Evolutionary conservation across 2,797 vertebrate genomes (phyloP).

Genomic region (Muscicapa striata): DNA sequence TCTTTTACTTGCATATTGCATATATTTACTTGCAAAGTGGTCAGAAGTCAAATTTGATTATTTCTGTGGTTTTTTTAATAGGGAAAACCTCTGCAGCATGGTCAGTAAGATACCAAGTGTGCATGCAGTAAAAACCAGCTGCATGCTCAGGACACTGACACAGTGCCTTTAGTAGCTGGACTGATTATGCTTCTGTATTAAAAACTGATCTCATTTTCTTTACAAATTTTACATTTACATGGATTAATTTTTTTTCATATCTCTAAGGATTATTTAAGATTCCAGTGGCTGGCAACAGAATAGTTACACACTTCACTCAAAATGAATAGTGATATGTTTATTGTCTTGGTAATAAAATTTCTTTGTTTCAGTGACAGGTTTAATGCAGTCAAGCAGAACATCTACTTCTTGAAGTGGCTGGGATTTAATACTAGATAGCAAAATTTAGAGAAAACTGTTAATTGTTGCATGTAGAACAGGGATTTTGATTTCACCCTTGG

Average conservation of each 20-base stretch:
- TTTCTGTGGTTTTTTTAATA: background rate
- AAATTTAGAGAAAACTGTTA: background rate
- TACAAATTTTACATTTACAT: background rate
- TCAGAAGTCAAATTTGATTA: background rate
- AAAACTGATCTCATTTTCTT: background rate
- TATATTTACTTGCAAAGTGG: background rate
- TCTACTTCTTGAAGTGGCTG: background rate
- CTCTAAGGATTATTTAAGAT: background rate
- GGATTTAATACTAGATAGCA: background rate
- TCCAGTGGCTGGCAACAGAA: fast-evolving
- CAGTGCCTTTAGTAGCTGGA: background rate
- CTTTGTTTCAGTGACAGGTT: background rate
- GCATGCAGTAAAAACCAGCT: fast-evolving
- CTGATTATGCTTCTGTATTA: background rate
- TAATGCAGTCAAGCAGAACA: background rate
- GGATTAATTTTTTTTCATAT: background rate
- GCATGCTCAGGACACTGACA: background rate
- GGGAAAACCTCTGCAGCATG: background rate
- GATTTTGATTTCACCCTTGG: background rate
- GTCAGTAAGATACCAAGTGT: background rate
- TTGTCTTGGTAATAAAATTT: background rate
- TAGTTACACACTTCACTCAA: background rate
- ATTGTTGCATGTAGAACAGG: background rate
- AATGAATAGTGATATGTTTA: background rate
- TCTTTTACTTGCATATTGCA: background rate